These are phyloP conservation scores for Tridacna crocea DNA, from an alignment of 2,888 invertebrate species.

Conservation along the genomic window DNA sequence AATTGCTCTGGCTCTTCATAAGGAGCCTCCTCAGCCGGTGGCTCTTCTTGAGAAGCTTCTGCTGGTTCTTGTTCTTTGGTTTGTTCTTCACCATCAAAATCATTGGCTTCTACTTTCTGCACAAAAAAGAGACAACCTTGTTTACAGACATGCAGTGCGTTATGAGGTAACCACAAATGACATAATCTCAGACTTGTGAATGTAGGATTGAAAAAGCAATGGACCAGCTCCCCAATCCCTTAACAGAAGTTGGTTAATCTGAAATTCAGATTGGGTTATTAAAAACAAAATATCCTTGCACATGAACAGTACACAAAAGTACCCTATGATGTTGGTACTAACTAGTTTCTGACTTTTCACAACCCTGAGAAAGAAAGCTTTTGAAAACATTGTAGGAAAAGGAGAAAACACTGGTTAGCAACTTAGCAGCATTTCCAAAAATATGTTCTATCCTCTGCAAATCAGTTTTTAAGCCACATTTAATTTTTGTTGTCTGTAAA, in stretches of 20 bases:
- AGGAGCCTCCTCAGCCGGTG: slow-evolving; percentile 29
- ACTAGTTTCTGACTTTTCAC: not conserved
- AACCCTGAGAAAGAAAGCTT: not conserved
- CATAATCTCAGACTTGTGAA: not conserved
- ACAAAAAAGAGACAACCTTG: not conserved
- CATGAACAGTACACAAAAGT: too few species aligned
- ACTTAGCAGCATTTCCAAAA: too few species aligned
- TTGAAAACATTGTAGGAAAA: too few species aligned
- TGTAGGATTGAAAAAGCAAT: too few species aligned
- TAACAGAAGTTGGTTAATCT: too few species aligned
- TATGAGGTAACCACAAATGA: not conserved
- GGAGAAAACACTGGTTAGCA: slow-evolving; percentile 8
- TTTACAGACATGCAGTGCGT: not conserved
- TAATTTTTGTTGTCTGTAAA: too few species aligned
- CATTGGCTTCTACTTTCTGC: not conserved
- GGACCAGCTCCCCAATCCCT: too few species aligned
- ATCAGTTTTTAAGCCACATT: too few species aligned
- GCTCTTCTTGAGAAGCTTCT: not conserved
- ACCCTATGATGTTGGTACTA: too few species aligned
- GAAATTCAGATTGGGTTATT: too few species aligned
- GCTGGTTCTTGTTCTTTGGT: slow-evolving; percentile 24
- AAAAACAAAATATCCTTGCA: too few species aligned
- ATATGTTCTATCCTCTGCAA: too few species aligned
- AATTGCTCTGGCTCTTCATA: slow-evolving; percentile 25
- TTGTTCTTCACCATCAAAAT: slow-evolving; percentile 2